phyloP scores from a whole-genome alignment of 2,113 vertebrate species.

The Neolamprologus sp. region DNA sequence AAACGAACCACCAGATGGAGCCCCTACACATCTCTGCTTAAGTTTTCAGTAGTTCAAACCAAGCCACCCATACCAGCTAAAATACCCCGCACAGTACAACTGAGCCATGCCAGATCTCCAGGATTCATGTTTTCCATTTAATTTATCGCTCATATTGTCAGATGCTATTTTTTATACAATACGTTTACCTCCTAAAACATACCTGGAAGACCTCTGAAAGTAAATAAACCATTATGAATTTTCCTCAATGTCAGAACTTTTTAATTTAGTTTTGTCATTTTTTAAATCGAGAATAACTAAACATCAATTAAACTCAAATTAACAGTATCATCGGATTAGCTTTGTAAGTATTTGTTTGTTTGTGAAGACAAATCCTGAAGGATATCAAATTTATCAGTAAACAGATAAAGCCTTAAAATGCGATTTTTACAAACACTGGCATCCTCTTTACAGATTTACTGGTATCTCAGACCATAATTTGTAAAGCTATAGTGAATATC shows the following conservation, averaged over 20 bases:
- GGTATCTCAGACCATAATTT: background rate
- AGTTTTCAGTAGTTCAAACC: background rate
- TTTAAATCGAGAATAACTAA: background rate
- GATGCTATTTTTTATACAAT: background rate
- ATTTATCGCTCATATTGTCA: background rate
- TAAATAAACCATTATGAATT: background rate
- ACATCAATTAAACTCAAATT: background rate
- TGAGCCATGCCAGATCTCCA: background rate
- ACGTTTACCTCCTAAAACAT: background rate
- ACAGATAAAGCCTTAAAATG: background rate
- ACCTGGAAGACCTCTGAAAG: background rate
- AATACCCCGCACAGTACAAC: background rate
- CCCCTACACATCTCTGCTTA: background rate
- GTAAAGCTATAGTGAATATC: background rate
- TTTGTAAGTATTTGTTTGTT: background rate
- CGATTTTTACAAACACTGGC: background rate
- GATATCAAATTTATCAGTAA: background rate
- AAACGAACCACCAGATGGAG: background rate
- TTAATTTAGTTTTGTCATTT: background rate
- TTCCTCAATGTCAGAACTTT: background rate
- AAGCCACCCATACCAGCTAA: background rate
- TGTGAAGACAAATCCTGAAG: background rate
- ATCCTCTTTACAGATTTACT: background rate
- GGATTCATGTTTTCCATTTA: background rate
- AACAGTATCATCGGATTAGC: background rate